Evolutionary conservation across 2,888 invertebrate genomes (phyloP).

Genomic region (Ochropleura plecta): DNA sequence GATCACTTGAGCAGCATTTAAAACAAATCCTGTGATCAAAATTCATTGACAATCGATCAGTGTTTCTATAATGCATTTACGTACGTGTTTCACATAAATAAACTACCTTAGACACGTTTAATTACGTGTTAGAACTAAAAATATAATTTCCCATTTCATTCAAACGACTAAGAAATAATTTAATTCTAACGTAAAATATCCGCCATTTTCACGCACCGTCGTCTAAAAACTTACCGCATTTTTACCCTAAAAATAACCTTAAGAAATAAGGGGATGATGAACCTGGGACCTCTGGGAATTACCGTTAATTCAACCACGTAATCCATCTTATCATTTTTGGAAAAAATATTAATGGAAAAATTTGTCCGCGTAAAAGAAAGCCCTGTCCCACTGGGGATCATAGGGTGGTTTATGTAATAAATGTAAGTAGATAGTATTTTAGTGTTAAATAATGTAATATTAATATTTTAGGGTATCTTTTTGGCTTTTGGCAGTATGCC

Average conservation of each 20-base stretch:
- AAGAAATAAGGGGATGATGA: slow-evolving; percentile 78
- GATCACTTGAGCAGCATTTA: slow-evolving; percentile 34
- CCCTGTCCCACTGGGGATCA: slow-evolving; percentile 74
- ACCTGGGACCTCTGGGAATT: slow-evolving; percentile 79
- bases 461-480: slow-evolving; percentile 45
- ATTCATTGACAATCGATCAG: slow-evolving; percentile 33
- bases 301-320: slow-evolving; percentile 84
- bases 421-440: slow-evolving; percentile 35
- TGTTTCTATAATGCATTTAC: slow-evolving; percentile 45
- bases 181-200: slow-evolving; percentile 38
- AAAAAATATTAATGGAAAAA: slow-evolving; percentile 86
- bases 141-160: slow-evolving; percentile 41
- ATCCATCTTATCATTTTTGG: slow-evolving; percentile 88
- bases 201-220: slow-evolving; percentile 42
- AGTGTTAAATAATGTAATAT: slow-evolving; percentile 57
- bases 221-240: slow-evolving; percentile 33
- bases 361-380: slow-evolving; percentile 83
- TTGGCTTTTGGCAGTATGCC: slow-evolving; percentile 53
- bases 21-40: slow-evolving; percentile 44
- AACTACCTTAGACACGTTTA: slow-evolving; percentile 14
- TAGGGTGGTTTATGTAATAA: slow-evolving; percentile 66
- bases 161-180: slow-evolving; percentile 1
- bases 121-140: slow-evolving; percentile 50
- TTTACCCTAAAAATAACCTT: slow-evolving; percentile 64
- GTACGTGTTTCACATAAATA: slow-evolving; percentile 35